These are phyloP conservation scores for Nasonia vitripennis DNA, from an alignment of 1,140 invertebrate genomes.

Conservation along the genomic window DNA sequence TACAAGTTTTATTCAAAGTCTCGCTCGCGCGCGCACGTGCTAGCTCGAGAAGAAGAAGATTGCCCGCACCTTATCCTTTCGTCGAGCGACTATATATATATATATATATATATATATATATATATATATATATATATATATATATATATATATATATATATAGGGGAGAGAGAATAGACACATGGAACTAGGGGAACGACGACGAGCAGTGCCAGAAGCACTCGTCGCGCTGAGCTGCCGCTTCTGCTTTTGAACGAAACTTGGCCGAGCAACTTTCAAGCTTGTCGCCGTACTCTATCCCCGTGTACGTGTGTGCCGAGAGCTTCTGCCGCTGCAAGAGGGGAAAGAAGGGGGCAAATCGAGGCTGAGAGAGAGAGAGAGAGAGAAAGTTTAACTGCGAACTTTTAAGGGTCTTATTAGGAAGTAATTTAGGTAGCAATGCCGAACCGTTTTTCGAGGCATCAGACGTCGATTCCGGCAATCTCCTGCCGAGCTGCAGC, in stretches of 20 bases:
- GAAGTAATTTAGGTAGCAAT: constrained; percentile 21
- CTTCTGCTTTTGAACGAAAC: constrained; percentile 30
- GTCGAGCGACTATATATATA: background rate
- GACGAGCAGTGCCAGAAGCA: background rate
- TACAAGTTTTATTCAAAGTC: constrained; percentile 36
- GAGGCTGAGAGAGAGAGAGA: background rate
- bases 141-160: no score
- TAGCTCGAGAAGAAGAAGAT: background rate
- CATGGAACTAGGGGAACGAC: background rate
- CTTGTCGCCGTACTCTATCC: background rate
- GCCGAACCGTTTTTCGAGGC: background rate
- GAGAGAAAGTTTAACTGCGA: constrained; percentile 4
- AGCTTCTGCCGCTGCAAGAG: no score
- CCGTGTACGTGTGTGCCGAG: no score
- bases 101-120: no score
- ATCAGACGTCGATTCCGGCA: background rate
- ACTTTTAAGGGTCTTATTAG: constrained; percentile 40
- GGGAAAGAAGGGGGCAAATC: background rate
- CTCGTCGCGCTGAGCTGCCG: background rate
- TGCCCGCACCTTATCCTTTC: background rate
- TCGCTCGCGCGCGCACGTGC: no score
- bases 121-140: no score
- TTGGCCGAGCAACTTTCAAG: constrained; percentile 32
- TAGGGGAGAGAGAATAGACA: background rate
- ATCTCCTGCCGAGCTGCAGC: background rate